Evolutionary conservation across 2,888 invertebrate genomes (phyloP), one percentile per base, ranked within the genome.

Genomic region (Stegophylla sp.): DNA sequence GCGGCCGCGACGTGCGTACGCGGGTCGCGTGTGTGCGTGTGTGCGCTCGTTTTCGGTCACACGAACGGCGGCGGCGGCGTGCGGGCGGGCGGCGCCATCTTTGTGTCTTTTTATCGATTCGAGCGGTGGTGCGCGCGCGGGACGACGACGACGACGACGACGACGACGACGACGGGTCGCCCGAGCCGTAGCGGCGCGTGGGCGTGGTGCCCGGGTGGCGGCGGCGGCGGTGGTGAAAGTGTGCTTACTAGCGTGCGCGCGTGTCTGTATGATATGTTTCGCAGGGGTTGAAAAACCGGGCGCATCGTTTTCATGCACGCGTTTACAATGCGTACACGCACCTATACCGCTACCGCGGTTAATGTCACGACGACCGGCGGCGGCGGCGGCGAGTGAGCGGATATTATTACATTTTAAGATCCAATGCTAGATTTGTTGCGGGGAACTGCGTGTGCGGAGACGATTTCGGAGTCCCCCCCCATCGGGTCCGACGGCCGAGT

Each of bases 61-160:
- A 7, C 59, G 13, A 26, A 51, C 56, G 56, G 20, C 34, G 34
- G 26, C 3, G 67, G 45, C 43, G 59, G 41, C n/a, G n/a, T 10
- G 56, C 28, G 77, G 51, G 77, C 66, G 45, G 59, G 69, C 77
- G 69, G 77, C 77, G 79, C 79, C 79, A 79, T 79, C 79, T 79
- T 79, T 79, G 79, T 79, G 79, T 79, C 71, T 79, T 79, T 79
- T 69, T 79, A 79, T 79, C 79, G 79, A 79, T 79, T 79, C 61
- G 17, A 34, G 61, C 67, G 61, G 23, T 59, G 67, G 66, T 66
- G 75, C 69, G 61, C 66, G 66, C 4, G 34, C 34, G 34, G 34
- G 34, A 5, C 34, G 34, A 3, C n/a, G n/a, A n/a, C n/a, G n/a
- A 48, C 64, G 63, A 20, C 28, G 77, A 59, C 9, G 45, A n/a